Base-by-base conservation (phyloP, 2,888 invertebrate species). In the Crepidodera aurea region DNA sequence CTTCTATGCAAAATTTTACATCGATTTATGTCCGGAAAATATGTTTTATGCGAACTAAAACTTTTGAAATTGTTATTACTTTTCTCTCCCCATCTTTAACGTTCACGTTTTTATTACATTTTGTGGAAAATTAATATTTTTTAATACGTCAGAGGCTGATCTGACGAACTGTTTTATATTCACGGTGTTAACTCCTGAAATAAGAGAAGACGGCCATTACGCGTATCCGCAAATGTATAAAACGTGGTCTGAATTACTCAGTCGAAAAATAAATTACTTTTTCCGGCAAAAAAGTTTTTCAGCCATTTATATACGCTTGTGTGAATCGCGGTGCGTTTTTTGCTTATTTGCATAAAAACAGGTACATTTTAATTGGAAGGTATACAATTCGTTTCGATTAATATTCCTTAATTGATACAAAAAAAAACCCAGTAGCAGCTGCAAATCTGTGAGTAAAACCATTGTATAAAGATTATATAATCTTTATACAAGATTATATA, bases 201-300 rank as follows among this genome's bases (percentile, higher is more conserved):
- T 54, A 29, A 42, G 37, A 15, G 25, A 27, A 27, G 40, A n/a
- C 42, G 15, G 54, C 42, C 25, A 29, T 27, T 54, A 37, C 15
- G 19, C 54, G 42, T 18, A 27, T 8, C 42, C 25, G 12, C 40
- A 18, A 29, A 53, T 53, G 27, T 39, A 22, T 40, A 25, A 53
- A 29, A 51, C 51, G 51, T 51, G 51, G 51, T 22, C 16, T 4
- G 51, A 51, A 51, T 51, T 37, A 18, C 16, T 22, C 19, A 37
- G 7, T 19, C n/a, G 22, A 19, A 51, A 51, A 51, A 51, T 51
- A 29, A 51, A 51, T 51, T 19, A 37, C 37, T 51, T 37, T 37
- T 18, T 22, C 10, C 12, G 15, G 12, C 10, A 37, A 51, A 44
- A 19, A 44, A 18, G 15, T 40, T 18, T 40, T 18, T 1, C 40